Percentiles rank a stretch among this genome's conserved stretches.
Evolutionary conservation across 2,888 invertebrate genomes (phyloP).

Genomic region (Euphydryas editha): DNA sequence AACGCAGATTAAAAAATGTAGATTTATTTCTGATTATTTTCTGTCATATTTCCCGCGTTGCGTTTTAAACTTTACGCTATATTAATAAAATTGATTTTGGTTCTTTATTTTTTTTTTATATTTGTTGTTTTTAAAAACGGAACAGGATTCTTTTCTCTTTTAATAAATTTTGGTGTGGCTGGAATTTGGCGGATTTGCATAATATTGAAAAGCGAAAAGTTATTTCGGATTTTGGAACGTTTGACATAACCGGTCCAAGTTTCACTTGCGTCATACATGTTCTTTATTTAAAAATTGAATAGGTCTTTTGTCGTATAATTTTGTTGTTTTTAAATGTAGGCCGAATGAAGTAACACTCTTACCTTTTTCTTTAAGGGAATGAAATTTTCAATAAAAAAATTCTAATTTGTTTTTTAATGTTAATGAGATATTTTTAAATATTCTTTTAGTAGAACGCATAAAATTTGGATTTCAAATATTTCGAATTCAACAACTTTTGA

Average conservation of each 20-base stretch:
- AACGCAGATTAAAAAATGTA: neutral
- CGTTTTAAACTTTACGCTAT: conserved; percentile 14
- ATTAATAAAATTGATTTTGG: conserved; percentile 19
- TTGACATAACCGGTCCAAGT: conserved; percentile 22
- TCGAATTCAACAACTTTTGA: neutral
- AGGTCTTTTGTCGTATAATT: neutral
- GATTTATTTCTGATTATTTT: conserved; percentile 26
- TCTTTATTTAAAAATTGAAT: conserved; percentile 12
- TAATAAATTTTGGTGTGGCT: conserved; percentile 45
- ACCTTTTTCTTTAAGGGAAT: too few species aligned
- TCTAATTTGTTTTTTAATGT: too few species aligned
- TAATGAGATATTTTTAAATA: too few species aligned
- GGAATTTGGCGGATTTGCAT: conserved; percentile 49
- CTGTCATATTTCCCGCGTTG: neutral
- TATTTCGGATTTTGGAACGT: conserved; percentile 22
- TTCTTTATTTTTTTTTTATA: conserved; percentile 5
- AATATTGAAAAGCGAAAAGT: conserved; percentile 43
- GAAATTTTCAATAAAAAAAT: too few species aligned
- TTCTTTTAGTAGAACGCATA: too few species aligned
- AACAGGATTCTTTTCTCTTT: conserved; percentile 29
- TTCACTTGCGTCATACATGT: conserved; percentile 25
- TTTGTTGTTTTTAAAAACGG: neutral
- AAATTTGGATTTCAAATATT: neutral
- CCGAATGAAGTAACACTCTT: neutral
- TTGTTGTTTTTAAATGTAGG: neutral